phyloP scores from a whole-genome alignment of 2,888 invertebrate genomes.

The Napeogenes inachia region DNA sequence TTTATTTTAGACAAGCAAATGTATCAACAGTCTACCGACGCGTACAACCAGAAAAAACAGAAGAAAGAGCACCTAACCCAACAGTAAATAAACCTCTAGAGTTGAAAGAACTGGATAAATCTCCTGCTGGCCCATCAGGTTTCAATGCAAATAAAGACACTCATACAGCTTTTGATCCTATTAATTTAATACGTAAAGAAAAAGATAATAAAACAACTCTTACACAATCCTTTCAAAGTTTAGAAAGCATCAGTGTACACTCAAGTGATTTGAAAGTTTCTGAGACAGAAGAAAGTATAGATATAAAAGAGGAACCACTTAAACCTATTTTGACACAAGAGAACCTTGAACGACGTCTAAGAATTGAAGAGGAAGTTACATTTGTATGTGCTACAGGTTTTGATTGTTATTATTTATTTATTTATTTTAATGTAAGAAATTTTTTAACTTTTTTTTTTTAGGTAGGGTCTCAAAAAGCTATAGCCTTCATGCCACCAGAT shows the following conservation, averaged over 20 bases:
- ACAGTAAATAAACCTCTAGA: slow-evolving; percentile 17
- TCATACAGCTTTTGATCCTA: slow-evolving; percentile 39
- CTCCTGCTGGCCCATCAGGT: slow-evolving; percentile 28
- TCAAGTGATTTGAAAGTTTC: slow-evolving; percentile 4
- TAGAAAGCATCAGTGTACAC: slow-evolving; percentile 21
- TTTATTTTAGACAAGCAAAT: slow-evolving; percentile 80
- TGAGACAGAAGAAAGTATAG: slow-evolving; percentile 18
- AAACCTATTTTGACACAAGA: slow-evolving; percentile 37
- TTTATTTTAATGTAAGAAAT: not conserved
- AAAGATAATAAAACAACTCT: slow-evolving; percentile 23
- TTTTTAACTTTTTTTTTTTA: slow-evolving; percentile 46
- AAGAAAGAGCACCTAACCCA: slow-evolving; percentile 13
- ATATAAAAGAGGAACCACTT: slow-evolving; percentile 17
- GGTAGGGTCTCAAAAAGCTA: slow-evolving; percentile 85
- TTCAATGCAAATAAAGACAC: slow-evolving; percentile 31
- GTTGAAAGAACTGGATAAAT: slow-evolving; percentile 10
- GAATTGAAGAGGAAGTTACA: slow-evolving; percentile 69
- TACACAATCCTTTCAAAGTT: slow-evolving; percentile 9
- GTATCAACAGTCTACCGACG: slow-evolving; percentile 78
- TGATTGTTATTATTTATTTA: not conserved
- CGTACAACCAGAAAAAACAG: slow-evolving; percentile 35
- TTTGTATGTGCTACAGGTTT: slow-evolving; percentile 54
- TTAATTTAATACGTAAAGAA: slow-evolving; percentile 38
- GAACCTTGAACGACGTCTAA: slow-evolving; percentile 58
- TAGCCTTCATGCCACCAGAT: slow-evolving; percentile 82